These are phyloP conservation scores for Parus major DNA, from an alignment of 2,113 vertebrate genomes.

Conservation along the genomic window DNA sequence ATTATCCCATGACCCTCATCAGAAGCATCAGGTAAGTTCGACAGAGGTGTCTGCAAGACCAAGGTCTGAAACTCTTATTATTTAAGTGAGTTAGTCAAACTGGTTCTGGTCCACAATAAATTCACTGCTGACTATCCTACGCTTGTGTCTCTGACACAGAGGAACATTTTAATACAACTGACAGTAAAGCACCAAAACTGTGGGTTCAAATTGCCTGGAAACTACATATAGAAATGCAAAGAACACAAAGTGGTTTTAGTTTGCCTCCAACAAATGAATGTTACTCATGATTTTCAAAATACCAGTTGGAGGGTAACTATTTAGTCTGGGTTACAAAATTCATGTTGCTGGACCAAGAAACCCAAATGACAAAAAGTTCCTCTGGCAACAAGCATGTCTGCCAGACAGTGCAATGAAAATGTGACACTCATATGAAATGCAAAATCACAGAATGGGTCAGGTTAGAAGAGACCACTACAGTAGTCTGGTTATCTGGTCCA, in stretches of 20 bases:
- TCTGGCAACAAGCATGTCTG: rapidly evolving
- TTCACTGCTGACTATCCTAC: not conserved
- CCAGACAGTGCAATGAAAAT: rapidly evolving
- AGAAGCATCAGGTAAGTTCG: not conserved
- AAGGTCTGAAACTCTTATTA: not conserved
- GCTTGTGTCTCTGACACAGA: not conserved
- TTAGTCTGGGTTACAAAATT: not conserved
- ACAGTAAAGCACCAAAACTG: not conserved
- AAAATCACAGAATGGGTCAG: not conserved
- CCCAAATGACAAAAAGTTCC: not conserved
- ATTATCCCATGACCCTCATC: not conserved
- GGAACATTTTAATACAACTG: not conserved
- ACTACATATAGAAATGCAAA: not conserved
- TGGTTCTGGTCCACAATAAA: not conserved
- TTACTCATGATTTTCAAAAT: not conserved
- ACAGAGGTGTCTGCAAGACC: not conserved
- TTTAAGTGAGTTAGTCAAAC: not conserved
- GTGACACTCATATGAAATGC: rapidly evolving
- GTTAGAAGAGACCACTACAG: not conserved
- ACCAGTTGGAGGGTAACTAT: not conserved
- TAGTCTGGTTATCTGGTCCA: not conserved
- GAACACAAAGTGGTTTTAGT: not conserved
- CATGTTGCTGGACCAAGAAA: rapidly evolving
- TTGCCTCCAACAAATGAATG: not conserved
- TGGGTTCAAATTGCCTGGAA: not conserved